Percentiles rank a stretch among this genome's conserved stretches.
These are phyloP conservation scores for Camponotus pennsylvanicus DNA, from an alignment of 1,140 invertebrate genomes.

Conservation along the genomic window DNA sequence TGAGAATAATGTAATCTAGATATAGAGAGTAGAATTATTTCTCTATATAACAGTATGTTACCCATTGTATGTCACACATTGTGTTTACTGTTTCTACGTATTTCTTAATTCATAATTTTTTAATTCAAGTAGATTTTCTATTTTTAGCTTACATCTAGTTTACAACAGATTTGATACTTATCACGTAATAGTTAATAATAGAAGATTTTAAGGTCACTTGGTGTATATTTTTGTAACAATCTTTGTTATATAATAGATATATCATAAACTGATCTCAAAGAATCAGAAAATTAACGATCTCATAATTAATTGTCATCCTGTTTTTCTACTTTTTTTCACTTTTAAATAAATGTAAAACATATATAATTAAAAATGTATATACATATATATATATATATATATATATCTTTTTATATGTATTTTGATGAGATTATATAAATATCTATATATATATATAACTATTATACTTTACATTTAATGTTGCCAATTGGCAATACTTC, in stretches of 20 bases:
- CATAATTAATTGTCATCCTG: background rate
- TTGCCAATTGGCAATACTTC: slow-evolving; percentile 48
- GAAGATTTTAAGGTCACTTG: slow-evolving; percentile 1
- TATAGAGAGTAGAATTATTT: too few relatives aligned
- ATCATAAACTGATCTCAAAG: background rate
- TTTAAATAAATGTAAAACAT: background rate
- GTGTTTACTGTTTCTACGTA: slow-evolving; percentile 2
- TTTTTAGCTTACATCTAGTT: slow-evolving; percentile 30
- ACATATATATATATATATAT: too few relatives aligned
- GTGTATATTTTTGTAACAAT: slow-evolving; percentile 25
- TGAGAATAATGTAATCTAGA: background rate
- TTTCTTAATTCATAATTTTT: background rate
- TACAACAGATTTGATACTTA: slow-evolving; percentile 25
- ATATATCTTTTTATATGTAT: background rate
- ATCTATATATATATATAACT: background rate
- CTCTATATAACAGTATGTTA: background rate
- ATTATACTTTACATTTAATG: background rate
- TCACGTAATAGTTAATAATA: slow-evolving; percentile 56
- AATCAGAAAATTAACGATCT: background rate
- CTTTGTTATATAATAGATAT: background rate
- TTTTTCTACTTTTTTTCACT: background rate
- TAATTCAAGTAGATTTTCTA: background rate
- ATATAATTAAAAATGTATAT: background rate
- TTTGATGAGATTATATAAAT: background rate
- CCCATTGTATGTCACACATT: too few relatives aligned